Evolutionary conservation across 2,113 vertebrate species (phyloP).

Genomic region (Larimichthys crocea): DNA sequence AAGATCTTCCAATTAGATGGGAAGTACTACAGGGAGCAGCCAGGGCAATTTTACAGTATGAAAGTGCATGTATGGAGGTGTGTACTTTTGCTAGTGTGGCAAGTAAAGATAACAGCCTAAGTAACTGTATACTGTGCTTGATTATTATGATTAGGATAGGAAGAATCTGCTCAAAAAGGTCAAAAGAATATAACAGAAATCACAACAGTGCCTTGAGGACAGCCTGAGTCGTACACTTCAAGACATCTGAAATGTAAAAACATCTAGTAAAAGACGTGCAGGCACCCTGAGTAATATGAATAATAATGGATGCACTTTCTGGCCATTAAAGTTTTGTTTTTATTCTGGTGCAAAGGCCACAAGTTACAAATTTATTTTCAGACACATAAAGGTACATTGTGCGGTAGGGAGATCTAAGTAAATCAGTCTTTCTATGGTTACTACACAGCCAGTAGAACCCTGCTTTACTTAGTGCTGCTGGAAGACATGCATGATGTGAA

Average conservation of each 20-base stretch:
- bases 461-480: not conserved
- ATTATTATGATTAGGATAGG: not conserved
- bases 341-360: too few species aligned
- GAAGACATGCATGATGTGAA: not conserved
- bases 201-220: not conserved
- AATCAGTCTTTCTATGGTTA: not conserved
- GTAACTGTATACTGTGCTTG: not conserved
- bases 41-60: not conserved
- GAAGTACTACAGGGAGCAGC: not conserved
- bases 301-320: not conserved
- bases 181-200: not conserved
- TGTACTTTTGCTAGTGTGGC: not conserved
- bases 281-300: not conserved
- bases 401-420: not conserved
- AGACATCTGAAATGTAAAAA: not conserved
- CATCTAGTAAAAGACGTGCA: not conserved
- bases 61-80: not conserved
- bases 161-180: not conserved
- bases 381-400: not conserved
- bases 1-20: not conserved
- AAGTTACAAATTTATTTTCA: not conserved
- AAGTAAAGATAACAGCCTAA: not conserved
- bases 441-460: not conserved
- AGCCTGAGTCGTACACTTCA: too few species aligned
- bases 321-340: not conserved